Evolutionary conservation across 2,797 vertebrate species (phyloP), one percentile per base, ranked within the genome.

Genomic region (Rhinoraja longicauda): DNA sequence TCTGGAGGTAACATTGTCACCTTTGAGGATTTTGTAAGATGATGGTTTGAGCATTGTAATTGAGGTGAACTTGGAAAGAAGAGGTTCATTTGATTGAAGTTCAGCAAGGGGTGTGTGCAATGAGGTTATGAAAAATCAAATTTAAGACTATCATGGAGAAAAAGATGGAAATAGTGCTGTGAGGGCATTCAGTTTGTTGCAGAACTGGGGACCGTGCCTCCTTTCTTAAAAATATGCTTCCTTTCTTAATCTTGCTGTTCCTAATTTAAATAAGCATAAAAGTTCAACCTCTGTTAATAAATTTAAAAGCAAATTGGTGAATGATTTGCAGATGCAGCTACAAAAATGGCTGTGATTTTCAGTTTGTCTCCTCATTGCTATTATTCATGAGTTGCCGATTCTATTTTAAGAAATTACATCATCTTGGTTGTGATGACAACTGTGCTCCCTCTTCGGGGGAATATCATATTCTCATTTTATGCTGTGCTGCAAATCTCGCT

Each of bases 351-450:
- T 93, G 93, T 94, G 93, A 94, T 94, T 94, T 94, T 70, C 93
- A 93, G 93, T 96, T 96, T 94, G 94, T 95, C 64, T 29, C 95
- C 36, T 45, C 95, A 95, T 95, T 96, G 96, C 96, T 96, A 95
- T 96, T 96, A 95, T 95, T 96, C 95, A 93, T 93, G 94, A 96
- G 95, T 96, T 95, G 94, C 96, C 95, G 96, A 93, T 96, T 95
- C 97, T 98, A 98, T 97, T 98, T 97, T 98, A 98, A 97, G 96
- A 96, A 96, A 97, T 99, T 97, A 98, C 98, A 98, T 98, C 97
- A 98, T 96, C 95, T 96, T 95, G 93, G 95, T 95, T 95, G 95
- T 97, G 95, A 96, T 97, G 97, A 97, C 96, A 96, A 97, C 95
- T 96, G 96, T 94, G 95, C 94, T 95, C 95, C 94, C 94, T 92